Evolutionary conservation across 2,888 invertebrate species (phyloP), one percentile per base, ranked within the genome.

Genomic region (Ypsolopha scabrella): DNA sequence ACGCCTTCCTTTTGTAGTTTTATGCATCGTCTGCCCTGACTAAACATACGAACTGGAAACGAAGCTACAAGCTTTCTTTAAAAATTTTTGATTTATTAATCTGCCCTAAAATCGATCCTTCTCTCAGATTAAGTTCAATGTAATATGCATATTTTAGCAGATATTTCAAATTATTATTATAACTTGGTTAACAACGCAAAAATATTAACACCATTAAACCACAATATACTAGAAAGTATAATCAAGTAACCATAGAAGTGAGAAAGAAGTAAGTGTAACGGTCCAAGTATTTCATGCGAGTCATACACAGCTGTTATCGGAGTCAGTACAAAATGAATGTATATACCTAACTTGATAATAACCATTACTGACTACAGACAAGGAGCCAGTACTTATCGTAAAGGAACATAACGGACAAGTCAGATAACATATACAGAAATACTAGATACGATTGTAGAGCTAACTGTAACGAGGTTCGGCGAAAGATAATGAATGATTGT

Each of bases 1-100:
- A 64, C 62, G 62, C 59, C 57, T 67, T 72, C 68, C 61, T 75
- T 72, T 77, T 75, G 70, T 74, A 63, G 65, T 66, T 59, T 58
- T 60, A 58, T 58, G 57, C 50, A 51, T 51, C 51, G 53, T 13
- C 39, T 48, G 57, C 51, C 51, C 11, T 13, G 45, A 33, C 34
- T 33, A 24, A 24, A 38, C 52, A 49, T 50, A 48, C 53, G 53
- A 55, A 57, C 55, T 54, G 46, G 55, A 58, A 52, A 56, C 51
- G 24, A 39, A 54, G 55, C 48, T 51, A 7, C 7, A 33, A 34
- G 13, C 8, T 45, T 33, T 45, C 45, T 45, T 45, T 45, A 33
- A 45, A 45, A 24, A 24, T 1, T 45, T 24, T 45, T 9, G 1
- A 43, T 6, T 11, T 1, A 8, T 7, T 33, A 33, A 8, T 41